Evolutionary conservation across 2,888 invertebrate species (phyloP), one percentile per base, ranked within the genome.

Genomic region (Amphipoea oculea): DNA sequence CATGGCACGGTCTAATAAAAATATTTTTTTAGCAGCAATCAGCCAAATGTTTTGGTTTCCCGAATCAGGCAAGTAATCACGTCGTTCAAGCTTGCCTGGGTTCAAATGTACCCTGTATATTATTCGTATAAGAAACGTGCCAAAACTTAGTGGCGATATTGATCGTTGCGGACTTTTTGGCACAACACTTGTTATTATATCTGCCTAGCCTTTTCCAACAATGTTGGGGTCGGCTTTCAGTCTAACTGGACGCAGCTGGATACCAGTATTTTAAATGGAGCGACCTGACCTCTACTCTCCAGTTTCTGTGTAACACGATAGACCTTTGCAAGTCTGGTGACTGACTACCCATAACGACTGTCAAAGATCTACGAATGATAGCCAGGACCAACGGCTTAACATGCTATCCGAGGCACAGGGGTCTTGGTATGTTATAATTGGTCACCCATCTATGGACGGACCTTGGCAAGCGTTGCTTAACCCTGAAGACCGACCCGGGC

Each of bases 111-210:
- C 72, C 57, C 72, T 69, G 42, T 77, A 85, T 45, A 86, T 86
- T 76, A 86, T 79, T 85, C 72, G 72, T 63, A 42, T 70, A 86
- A 85, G 86, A 73, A 86, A 83, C 86, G 84, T 85, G 86, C 85
- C 85, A 85, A 86, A 77, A 77, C 40, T 73, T 79, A n/a, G 63
- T 76, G 67, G 63, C 70, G n/a, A 85, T 85, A 85, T 85, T 83
- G 85, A 85, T 83, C 84, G 85, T 83, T 67, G 84, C 76, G 84
- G 79, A 83, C 74, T 79, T 85, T 82, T 83, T 86, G 79, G 86
- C 84, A 86, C 84, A 83, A 76, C 36, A 83, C 83, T 71, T 57
- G 57, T 71, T 71, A n/a, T 40, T 40, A 45, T 42, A n/a, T 17
- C 3, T 11, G 7, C 12, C 12, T 48, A 29, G 12, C 36, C 54